Percentiles rank a stretch among this genome's conserved stretches.
phyloP scores from a whole-genome alignment of 1,140 invertebrate genomes.

The Chlorops oryzae region DNA sequence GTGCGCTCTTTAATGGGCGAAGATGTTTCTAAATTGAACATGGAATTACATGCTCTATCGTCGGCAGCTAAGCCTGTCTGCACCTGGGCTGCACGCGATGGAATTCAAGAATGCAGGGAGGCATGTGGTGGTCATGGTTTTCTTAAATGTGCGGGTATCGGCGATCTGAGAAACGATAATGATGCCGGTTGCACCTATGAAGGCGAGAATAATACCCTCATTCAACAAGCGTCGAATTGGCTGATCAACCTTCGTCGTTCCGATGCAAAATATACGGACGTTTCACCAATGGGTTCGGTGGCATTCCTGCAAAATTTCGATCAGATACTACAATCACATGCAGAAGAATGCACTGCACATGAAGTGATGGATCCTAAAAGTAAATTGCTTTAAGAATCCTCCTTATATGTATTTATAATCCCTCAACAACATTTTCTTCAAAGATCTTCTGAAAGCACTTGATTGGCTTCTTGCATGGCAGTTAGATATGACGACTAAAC shows the following conservation, averaged over 20 bases:
- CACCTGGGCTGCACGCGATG: conserved; percentile 71
- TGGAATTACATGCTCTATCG: conserved; percentile 67
- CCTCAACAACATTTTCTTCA: conserved; percentile 18
- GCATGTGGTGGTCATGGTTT: conserved; percentile 77
- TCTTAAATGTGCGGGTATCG: conserved; percentile 63
- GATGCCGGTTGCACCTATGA: conserved; percentile 86
- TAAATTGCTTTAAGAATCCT: conserved; percentile 40
- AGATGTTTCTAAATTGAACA: conserved; percentile 43
- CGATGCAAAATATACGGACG: conserved; percentile 45
- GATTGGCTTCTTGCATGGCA: conserved; percentile 71
- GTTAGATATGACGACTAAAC: conserved; percentile 58
- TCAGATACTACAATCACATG: conserved; percentile 46
- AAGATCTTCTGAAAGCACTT: conserved; percentile 61
- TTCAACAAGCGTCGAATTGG: conserved; percentile 82
- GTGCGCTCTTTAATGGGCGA: conserved; percentile 50
- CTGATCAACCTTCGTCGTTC: conserved; percentile 56
- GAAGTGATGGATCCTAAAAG: conserved; percentile 56
- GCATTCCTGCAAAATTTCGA: conserved; percentile 56
- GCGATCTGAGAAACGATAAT: conserved; percentile 72
- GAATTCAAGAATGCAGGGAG: conserved; percentile 77
- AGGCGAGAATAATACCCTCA: conserved; percentile 81
- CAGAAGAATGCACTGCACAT: conserved; percentile 45
- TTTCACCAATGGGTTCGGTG: conserved; percentile 60
- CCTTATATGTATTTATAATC: neutral
- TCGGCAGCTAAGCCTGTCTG: conserved; percentile 70